phyloP scores from a whole-genome alignment of 2,113 vertebrate genomes.

The Meriones unguiculatus region DNA sequence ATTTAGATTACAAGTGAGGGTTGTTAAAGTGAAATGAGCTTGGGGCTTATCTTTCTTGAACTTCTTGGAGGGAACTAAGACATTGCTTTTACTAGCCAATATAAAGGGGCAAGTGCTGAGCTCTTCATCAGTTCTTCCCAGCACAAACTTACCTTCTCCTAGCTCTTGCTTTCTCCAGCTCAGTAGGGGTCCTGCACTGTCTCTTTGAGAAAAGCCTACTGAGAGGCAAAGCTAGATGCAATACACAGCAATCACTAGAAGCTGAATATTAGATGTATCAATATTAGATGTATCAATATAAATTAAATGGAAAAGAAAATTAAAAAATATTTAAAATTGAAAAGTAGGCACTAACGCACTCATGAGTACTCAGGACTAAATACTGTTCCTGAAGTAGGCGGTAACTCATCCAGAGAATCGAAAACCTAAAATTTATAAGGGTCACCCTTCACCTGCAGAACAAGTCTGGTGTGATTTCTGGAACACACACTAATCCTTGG shows the following conservation, averaged over 20 bases:
- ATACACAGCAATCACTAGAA: not conserved
- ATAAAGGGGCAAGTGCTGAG: not conserved
- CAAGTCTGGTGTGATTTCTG: constrained; percentile 60
- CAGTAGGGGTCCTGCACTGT: not conserved
- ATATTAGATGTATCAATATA: not conserved
- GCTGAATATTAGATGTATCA: not conserved
- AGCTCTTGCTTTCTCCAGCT: not conserved
- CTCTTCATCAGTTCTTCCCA: not conserved
- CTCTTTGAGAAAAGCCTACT: not conserved
- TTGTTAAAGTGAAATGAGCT: not conserved
- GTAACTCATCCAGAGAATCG: not conserved
- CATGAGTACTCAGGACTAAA: constrained; percentile 48
- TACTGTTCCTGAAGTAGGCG: constrained; percentile 3
- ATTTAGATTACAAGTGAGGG: not conserved
- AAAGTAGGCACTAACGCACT: not conserved
- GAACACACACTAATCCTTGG: constrained; percentile 72
- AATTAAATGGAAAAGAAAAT: constrained; percentile 14
- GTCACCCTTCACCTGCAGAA: constrained; percentile 20
- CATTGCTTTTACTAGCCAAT: not conserved
- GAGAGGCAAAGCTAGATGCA: not conserved
- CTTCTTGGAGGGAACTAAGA: constrained; percentile 4
- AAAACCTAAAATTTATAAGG: constrained; percentile 14
- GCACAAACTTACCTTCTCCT: not conserved
- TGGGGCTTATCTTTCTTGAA: not conserved
- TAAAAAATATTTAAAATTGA: not conserved